These are phyloP conservation scores for Lepilemur ruficaudatus DNA, from an alignment of 2,797 vertebrate species.

Conservation along the genomic window DNA sequence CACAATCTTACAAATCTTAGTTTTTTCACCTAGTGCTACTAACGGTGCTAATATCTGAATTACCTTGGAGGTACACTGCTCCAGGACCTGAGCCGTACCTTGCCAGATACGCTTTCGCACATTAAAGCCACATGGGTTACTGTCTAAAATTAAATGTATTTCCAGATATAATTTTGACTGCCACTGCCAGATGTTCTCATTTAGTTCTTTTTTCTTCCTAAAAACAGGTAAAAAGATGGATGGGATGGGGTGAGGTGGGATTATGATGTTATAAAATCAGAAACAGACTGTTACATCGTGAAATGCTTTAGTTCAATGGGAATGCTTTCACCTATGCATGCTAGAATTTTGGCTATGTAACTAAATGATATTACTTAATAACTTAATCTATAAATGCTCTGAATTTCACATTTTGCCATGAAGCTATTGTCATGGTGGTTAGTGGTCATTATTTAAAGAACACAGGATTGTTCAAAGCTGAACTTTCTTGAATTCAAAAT, in stretches of 20 bases:
- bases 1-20: neutral
- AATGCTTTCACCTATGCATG: neutral
- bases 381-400: neutral
- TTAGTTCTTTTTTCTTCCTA: neutral
- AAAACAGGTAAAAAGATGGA: neutral
- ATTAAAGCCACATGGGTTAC: neutral
- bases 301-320: neutral
- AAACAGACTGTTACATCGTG: neutral
- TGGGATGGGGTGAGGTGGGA: neutral
- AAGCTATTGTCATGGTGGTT: neutral
- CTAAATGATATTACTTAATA: neutral
- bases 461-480: neutral
- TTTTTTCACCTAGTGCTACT: neutral
- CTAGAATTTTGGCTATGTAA: neutral
- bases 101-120: neutral
- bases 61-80: neutral
- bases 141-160: neutral
- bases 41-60: neutral
- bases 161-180: constrained; percentile 1
- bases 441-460: neutral
- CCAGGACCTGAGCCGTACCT: neutral
- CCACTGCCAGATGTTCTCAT: neutral
- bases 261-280: neutral
- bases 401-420: neutral
- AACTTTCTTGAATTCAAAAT: neutral